Percentiles rank a stretch among this genome's conserved stretches.
These are phyloP conservation scores for Scrobipalpa costella DNA, from an alignment of 2,888 invertebrate species.

Conservation along the genomic window DNA sequence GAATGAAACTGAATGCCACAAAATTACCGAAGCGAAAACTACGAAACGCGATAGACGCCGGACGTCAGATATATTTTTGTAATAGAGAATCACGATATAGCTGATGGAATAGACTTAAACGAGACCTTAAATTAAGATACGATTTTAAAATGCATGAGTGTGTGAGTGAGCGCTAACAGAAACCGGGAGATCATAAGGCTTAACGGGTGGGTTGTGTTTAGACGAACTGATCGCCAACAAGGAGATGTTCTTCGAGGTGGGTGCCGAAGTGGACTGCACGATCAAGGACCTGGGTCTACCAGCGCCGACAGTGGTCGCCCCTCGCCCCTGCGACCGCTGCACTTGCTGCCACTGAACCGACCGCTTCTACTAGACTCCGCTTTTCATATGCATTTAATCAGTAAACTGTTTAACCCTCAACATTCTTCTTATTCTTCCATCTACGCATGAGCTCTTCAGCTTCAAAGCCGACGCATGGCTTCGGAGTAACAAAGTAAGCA, in stretches of 20 bases:
- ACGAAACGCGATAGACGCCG: slow-evolving; percentile 1
- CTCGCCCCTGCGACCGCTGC: slow-evolving; percentile 64
- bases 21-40: not conserved
- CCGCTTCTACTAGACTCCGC: slow-evolving; percentile 32
- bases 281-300: slow-evolving; percentile 85
- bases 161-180: slow-evolving; percentile 39
- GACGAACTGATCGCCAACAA: slow-evolving; percentile 93
- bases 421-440: slow-evolving; percentile 25
- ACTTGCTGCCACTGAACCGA: slow-evolving; percentile 69
- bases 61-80: slow-evolving; percentile 11
- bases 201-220: slow-evolving; percentile 70
- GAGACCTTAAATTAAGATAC: not conserved
- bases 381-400: slow-evolving; percentile 65
- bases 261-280: slow-evolving; percentile 95
- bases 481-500: slow-evolving; percentile 74
- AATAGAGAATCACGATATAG: slow-evolving; percentile 49
- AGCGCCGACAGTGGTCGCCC: slow-evolving; percentile 36
- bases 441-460: slow-evolving; percentile 41
- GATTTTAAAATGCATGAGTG: slow-evolving; percentile 49
- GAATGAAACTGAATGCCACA: not conserved
- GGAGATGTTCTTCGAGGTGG: slow-evolving; percentile 95
- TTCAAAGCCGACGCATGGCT: slow-evolving; percentile 70
- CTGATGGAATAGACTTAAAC: slow-evolving; percentile 66
- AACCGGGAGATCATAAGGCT: slow-evolving; percentile 35
- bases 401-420: slow-evolving; percentile 37